Percentiles rank a stretch among this genome's conserved stretches.
These are phyloP conservation scores for Zaprionus capensis DNA, from an alignment of 1,140 invertebrate genomes.

Conservation along the genomic window DNA sequence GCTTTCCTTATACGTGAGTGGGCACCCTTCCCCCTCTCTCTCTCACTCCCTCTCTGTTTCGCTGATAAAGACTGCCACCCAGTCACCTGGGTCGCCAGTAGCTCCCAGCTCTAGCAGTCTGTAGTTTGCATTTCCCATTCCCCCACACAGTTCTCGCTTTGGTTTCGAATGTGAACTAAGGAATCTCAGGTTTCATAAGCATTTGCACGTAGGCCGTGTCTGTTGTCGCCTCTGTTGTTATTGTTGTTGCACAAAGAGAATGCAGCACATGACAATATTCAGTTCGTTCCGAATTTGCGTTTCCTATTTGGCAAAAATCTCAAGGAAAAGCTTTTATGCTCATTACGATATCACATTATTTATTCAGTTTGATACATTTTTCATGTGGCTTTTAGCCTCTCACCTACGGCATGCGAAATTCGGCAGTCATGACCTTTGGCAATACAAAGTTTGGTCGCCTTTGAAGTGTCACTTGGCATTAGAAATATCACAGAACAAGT, in stretches of 20 bases:
- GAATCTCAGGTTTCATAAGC: slow-evolving; percentile 74
- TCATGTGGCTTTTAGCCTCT: neutral
- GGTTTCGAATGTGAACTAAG: slow-evolving; percentile 57
- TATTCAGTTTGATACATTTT: slow-evolving; percentile 10
- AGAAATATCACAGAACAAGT: neutral
- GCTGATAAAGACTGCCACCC: slow-evolving; percentile 55
- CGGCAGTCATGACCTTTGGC: slow-evolving; percentile 4
- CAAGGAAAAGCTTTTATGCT: slow-evolving; percentile 7
- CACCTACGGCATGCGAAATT: neutral
- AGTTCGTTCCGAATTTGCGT: slow-evolving; percentile 1
- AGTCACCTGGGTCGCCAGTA: slow-evolving; percentile 24
- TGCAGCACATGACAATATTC: slow-evolving; percentile 40
- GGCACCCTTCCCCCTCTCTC: slow-evolving; percentile 14
- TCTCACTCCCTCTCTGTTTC: neutral
- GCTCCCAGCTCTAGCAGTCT: slow-evolving; percentile 8
- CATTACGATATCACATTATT: slow-evolving; percentile 13
- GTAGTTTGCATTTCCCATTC: slow-evolving; percentile 31
- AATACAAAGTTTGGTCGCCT: neutral
- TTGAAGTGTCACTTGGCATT: neutral
- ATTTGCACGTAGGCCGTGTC: slow-evolving; percentile 68
- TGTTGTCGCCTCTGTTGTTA: slow-evolving; percentile 32
- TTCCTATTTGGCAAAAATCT: neutral
- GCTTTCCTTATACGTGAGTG: slow-evolving; percentile 66
- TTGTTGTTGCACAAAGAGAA: slow-evolving; percentile 36
- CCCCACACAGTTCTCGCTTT: slow-evolving; percentile 44